These are phyloP conservation scores for Oncorhynchus masou DNA, from an alignment of 2,113 vertebrate genomes.

Conservation along the genomic window DNA sequence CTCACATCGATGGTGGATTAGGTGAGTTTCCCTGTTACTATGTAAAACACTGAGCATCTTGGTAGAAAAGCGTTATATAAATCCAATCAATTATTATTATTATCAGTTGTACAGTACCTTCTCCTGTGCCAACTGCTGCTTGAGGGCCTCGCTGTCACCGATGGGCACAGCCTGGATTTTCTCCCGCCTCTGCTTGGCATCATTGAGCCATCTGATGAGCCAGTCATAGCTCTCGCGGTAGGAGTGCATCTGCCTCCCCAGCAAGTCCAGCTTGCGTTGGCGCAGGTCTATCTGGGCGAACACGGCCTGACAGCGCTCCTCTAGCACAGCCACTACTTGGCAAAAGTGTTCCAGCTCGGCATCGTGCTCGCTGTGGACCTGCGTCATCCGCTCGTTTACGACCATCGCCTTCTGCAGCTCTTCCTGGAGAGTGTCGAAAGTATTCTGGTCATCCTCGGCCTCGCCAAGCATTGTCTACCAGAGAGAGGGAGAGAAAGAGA, in stretches of 20 bases:
- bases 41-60: too few species aligned
- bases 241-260: conserved; percentile 82
- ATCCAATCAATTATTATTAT: too few species aligned
- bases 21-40: too few species aligned
- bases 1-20: too few species aligned
- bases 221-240: conserved; percentile 81
- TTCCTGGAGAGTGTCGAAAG: conserved; percentile 78
- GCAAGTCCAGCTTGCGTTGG: conserved; percentile 84
- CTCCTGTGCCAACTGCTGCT: conserved; percentile 85
- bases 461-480: conserved; percentile 78
- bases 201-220: conserved; percentile 83
- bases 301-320: conserved; percentile 89
- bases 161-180: conserved; percentile 82
- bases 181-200: conserved; percentile 83
- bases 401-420: conserved; percentile 79
- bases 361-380: conserved; percentile 84
- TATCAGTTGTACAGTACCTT: conserved; percentile 72
- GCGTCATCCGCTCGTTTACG: conserved; percentile 82
- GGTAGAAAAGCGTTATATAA: too few species aligned
- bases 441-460: conserved; percentile 78
- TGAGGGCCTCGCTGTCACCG: conserved; percentile 68
- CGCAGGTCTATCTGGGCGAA: conserved; percentile 83
- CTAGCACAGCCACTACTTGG: conserved; percentile 74
- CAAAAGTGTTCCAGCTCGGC: conserved; percentile 88
- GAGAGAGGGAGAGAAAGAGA: neutral